Conservation (phyloP, 2,797 vertebrate genomes). For the Synanceia verrucosa region DNA sequence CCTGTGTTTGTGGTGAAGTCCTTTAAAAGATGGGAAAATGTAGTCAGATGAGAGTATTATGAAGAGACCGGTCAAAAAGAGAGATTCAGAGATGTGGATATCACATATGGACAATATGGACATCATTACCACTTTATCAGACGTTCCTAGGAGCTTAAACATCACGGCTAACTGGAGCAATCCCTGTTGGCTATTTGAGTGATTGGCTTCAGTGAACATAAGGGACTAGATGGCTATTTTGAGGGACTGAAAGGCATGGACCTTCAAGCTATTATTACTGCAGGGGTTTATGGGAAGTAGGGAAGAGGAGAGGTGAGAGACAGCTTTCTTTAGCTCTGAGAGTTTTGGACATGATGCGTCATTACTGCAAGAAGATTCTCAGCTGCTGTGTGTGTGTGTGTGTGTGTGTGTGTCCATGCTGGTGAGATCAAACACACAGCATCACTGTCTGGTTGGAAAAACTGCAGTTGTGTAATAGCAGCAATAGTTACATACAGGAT, state of each 20-base stretch:
- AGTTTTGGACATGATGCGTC: slow-evolving; percentile 60
- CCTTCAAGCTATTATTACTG: slow-evolving; percentile 67
- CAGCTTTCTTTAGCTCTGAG: slow-evolving; percentile 69
- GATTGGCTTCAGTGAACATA: slow-evolving; percentile 13
- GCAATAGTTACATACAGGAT: background rate
- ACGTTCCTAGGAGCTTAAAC: slow-evolving; percentile 1
- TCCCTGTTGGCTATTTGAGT: slow-evolving; percentile 17
- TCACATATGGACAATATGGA: too few species aligned
- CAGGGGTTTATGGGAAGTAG: slow-evolving; percentile 24
- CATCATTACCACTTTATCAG: slow-evolving; percentile 19
- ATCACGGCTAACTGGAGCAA: slow-evolving; percentile 15
- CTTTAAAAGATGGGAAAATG: background rate
- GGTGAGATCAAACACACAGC: slow-evolving; percentile 16
- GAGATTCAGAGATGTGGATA: too few species aligned
- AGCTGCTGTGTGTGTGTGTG: slow-evolving; percentile 67
- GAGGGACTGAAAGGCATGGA: slow-evolving; percentile 48
- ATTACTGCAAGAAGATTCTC: slow-evolving; percentile 67
- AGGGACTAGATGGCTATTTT: slow-evolving; percentile 79
- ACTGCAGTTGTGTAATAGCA: background rate
- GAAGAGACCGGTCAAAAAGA: background rate
- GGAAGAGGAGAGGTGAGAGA: slow-evolving; percentile 11
- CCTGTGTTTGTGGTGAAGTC: background rate
- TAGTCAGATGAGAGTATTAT: background rate
- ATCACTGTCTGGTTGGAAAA: slow-evolving; percentile 40
- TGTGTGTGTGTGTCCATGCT: background rate